phyloP scores from a whole-genome alignment of 2,888 invertebrate species.

The Sthenelais limicola region DNA sequence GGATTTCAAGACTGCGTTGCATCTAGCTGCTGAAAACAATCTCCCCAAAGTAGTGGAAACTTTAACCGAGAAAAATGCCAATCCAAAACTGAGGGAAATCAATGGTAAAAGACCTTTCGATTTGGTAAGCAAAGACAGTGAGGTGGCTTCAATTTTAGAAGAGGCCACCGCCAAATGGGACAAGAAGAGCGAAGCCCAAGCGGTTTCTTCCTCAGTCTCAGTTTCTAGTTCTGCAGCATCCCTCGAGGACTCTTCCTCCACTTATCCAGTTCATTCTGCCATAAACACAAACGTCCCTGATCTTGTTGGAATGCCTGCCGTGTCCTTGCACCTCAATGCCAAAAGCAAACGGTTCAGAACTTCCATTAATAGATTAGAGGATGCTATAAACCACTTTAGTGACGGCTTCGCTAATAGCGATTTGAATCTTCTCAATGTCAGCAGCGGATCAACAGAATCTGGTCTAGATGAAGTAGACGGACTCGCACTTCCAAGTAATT shows the following conservation, averaged over 20 bases:
- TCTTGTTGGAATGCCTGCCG: neutral
- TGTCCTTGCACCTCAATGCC: constrained; percentile 1
- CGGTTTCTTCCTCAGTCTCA: too few relatives aligned
- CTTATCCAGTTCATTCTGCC: too few relatives aligned
- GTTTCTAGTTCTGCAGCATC: neutral
- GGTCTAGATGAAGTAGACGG: constrained; percentile 21
- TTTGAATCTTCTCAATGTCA: too few relatives aligned
- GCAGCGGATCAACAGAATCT: too few relatives aligned
- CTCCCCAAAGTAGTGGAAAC: constrained; percentile 17
- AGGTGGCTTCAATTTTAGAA: neutral
- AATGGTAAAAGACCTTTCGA: constrained; percentile 6
- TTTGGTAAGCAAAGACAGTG: neutral
- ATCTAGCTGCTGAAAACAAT: neutral
- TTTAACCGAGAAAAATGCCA: neutral
- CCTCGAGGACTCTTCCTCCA: too few relatives aligned
- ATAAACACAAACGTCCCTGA: neutral
- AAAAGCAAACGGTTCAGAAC: constrained; percentile 5
- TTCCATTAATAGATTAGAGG: constrained; percentile 7
- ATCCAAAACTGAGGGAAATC: constrained; percentile 22
- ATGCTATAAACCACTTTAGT: constrained; percentile 13
- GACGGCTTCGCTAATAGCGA: too few relatives aligned
- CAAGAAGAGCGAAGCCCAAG: constrained; percentile 6
- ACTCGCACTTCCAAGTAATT: too few relatives aligned
- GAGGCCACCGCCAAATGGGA: constrained; percentile 14
- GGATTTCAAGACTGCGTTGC: constrained; percentile 8